phyloP scores from a whole-genome alignment of 2,797 vertebrate species.

The Ceryle rudis region DNA sequence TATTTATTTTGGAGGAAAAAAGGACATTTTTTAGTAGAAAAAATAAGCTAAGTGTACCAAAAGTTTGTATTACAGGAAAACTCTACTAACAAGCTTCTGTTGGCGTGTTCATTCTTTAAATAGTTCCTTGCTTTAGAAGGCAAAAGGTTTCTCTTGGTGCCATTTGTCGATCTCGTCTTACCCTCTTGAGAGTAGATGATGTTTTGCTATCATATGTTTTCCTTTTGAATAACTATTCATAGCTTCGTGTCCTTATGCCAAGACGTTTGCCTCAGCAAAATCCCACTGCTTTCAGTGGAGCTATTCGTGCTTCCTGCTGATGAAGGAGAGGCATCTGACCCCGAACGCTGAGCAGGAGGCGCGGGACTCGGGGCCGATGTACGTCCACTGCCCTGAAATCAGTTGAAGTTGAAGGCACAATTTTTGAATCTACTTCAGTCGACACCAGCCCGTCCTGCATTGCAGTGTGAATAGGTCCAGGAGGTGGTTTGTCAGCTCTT shows the following conservation, averaged over 20 bases:
- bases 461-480: background rate
- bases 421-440: background rate
- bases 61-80: background rate
- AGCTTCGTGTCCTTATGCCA: background rate
- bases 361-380: background rate
- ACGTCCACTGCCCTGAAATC: background rate
- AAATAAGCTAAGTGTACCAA: background rate
- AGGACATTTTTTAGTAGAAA: background rate
- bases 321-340: background rate
- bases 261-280: conserved; percentile 6
- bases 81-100: background rate
- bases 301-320: background rate
- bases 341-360: rapidly evolving
- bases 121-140: conserved; percentile 8
- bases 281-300: background rate
- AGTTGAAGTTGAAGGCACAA: no score
- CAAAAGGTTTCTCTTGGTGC: background rate
- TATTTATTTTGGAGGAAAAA: background rate
- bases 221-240: conserved; percentile 16
- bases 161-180: background rate
- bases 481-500: background rate
- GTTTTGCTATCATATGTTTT: background rate
- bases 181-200: background rate
- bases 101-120: background rate
- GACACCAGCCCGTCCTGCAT: background rate